A percentile compares a stretch with the other conserved stretches of the same genome.
Conservation (phyloP, 2,113 vertebrate genomes). For the Nansenia antarctica region DNA sequence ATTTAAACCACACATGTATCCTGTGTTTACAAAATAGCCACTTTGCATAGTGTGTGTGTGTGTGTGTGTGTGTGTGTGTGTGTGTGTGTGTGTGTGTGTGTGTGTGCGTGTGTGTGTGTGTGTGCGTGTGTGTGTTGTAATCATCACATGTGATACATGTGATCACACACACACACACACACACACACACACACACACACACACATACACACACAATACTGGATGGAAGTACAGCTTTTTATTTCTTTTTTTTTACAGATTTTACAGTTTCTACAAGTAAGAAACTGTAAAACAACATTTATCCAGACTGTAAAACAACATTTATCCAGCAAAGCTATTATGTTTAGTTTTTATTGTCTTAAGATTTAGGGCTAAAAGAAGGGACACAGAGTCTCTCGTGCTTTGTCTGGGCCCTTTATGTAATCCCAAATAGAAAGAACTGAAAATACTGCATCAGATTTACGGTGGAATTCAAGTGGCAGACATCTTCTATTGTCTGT, state of each 20-base stretch:
- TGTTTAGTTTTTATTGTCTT: too few relatives aligned
- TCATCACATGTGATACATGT: too few relatives aligned
- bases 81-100: neutral
- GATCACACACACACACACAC: too few relatives aligned
- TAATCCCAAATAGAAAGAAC: neutral
- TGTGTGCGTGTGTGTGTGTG: neutral
- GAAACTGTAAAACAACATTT: too few relatives aligned
- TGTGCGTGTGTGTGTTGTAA: neutral
- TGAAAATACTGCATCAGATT: neutral
- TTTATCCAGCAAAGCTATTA: too few relatives aligned
- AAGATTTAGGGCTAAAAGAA: neutral
- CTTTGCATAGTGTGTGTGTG: neutral
- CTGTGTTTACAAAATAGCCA: conserved; percentile 1
- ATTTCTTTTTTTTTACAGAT: too few relatives aligned
- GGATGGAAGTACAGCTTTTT: too few relatives aligned
- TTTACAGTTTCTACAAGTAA: too few relatives aligned
- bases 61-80: neutral
- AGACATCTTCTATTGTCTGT: neutral
- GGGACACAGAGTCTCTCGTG: neutral
- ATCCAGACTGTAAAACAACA: too few relatives aligned
- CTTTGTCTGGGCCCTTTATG: neutral
- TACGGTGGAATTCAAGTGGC: neutral
- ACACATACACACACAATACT: too few relatives aligned
- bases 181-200: too few relatives aligned
- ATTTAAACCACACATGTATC: neutral